These are phyloP conservation scores for Panagrolaimus sp. DNA, from an alignment of 1,140 invertebrate genomes.

Conservation along the genomic window DNA sequence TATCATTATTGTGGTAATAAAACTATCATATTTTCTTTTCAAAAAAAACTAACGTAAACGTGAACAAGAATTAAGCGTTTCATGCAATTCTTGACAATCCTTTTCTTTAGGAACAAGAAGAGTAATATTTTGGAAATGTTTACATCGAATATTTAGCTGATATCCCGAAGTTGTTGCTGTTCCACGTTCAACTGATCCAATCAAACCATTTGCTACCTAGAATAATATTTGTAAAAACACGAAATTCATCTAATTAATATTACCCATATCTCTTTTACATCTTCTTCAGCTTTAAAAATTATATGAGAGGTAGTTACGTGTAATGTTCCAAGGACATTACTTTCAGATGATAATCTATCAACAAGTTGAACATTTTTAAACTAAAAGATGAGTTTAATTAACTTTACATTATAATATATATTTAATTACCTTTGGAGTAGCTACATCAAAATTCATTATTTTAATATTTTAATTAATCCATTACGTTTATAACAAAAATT, in stretches of 20 bases:
- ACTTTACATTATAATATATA: too few relatives aligned
- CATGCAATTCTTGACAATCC: constrained; percentile 90
- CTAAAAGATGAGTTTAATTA: constrained; percentile 17
- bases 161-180: constrained; percentile 82
- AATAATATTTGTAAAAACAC: constrained; percentile 25
- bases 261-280: constrained; percentile 54
- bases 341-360: constrained; percentile 48
- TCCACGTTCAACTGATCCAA: constrained; percentile 79
- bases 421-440: too few relatives aligned
- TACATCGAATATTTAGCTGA: constrained; percentile 83
- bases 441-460: too few relatives aligned
- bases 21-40: background rate
- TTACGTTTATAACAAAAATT: too few relatives aligned
- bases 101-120: constrained; percentile 89
- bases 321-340: constrained; percentile 47
- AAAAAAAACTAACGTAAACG: constrained; percentile 70
- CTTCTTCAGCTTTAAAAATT: constrained; percentile 52
- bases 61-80: constrained; percentile 76
- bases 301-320: constrained; percentile 52
- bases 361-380: constrained; percentile 55
- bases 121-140: constrained; percentile 88
- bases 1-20: background rate
- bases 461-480: too few relatives aligned
- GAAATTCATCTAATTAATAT: background rate
- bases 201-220: constrained; percentile 86